Conservation (phyloP, 2,888 invertebrate species). For the Gari tellinella region DNA sequence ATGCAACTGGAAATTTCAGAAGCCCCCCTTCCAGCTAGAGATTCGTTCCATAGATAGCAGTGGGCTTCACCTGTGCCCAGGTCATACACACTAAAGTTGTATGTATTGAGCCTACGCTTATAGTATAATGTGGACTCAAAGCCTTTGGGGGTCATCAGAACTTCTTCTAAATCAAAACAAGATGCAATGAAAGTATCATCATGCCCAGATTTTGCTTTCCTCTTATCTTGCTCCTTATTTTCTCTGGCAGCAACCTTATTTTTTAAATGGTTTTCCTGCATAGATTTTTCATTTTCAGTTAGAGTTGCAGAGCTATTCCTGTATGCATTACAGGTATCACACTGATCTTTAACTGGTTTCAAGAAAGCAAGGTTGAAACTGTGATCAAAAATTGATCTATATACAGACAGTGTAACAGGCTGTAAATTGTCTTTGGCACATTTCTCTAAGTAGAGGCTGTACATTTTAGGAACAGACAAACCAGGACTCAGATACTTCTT, state of each 20-base stretch:
- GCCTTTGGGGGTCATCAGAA: conserved; percentile 38
- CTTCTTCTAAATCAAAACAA: conserved; percentile 44
- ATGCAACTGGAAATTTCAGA: conserved; percentile 48
- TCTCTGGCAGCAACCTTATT: conserved; percentile 27
- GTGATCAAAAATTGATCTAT: conserved; percentile 15
- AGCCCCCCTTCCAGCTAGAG: conserved; percentile 34
- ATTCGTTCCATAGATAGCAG: conserved; percentile 47
- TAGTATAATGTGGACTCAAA: conserved; percentile 46
- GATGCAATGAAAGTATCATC: conserved; percentile 12
- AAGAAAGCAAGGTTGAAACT: conserved; percentile 22
- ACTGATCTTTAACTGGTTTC: conserved; percentile 25
- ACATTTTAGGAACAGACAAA: conserved; percentile 14
- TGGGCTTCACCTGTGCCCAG: conserved; percentile 20
- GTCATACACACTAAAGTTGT: conserved; percentile 43
- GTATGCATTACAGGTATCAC: conserved; percentile 7
- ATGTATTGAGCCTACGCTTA: conserved; percentile 32
- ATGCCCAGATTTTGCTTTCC: conserved; percentile 10
- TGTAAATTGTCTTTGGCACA: background rate
- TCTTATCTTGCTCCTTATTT: conserved; percentile 33
- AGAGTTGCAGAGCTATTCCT: conserved; percentile 1
- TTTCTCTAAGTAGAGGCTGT: background rate
- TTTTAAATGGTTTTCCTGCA: conserved; percentile 25
- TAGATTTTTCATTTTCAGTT: background rate
- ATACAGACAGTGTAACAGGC: conserved; percentile 4
- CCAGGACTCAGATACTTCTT: conserved; percentile 8